Evolutionary conservation across 2,797 vertebrate species (phyloP).

Genomic region (Amblyopsis hoosieri): DNA sequence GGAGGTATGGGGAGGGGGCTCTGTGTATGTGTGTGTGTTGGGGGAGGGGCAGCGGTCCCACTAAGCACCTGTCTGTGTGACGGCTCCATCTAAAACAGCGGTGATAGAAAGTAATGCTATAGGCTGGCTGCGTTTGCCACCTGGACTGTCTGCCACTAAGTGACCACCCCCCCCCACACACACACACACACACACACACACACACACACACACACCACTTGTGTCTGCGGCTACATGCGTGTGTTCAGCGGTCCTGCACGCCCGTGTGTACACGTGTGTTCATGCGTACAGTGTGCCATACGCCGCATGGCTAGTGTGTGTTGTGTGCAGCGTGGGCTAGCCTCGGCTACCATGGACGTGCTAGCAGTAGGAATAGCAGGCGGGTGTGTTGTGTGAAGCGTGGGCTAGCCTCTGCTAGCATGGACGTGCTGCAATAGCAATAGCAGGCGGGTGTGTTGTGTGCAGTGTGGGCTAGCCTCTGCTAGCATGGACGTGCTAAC

Average conservation of each 20-base stretch:
- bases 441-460: too few species aligned
- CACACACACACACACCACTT: not conserved
- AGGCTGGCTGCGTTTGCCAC: constrained; percentile 53
- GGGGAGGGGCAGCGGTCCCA: constrained; percentile 20
- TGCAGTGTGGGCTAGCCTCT: not conserved
- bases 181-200: not conserved
- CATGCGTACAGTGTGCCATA: not conserved
- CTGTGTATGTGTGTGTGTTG: constrained; percentile 5
- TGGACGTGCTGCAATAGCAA: too few species aligned
- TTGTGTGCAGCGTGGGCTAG: not conserved
- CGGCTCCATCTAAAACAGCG: constrained; percentile 53
- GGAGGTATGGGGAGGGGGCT: constrained; percentile 19
- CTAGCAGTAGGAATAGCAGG: too few species aligned
- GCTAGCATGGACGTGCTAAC: too few species aligned
- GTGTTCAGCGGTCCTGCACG: constrained; percentile 14
- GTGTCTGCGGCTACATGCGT: constrained; percentile 15
- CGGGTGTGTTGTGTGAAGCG: too few species aligned
- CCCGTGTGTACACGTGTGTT: not conserved
- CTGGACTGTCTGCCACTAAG: constrained; percentile 51
- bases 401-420: not conserved
- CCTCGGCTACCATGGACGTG: too few species aligned
- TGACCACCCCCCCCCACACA: not conserved
- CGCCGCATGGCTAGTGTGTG: too few species aligned
- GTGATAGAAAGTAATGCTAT: constrained; percentile 67
- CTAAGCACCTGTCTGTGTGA: constrained; percentile 61